Conservation (phyloP, 2,113 vertebrate genomes). For the Crotalus viridis region DNA sequence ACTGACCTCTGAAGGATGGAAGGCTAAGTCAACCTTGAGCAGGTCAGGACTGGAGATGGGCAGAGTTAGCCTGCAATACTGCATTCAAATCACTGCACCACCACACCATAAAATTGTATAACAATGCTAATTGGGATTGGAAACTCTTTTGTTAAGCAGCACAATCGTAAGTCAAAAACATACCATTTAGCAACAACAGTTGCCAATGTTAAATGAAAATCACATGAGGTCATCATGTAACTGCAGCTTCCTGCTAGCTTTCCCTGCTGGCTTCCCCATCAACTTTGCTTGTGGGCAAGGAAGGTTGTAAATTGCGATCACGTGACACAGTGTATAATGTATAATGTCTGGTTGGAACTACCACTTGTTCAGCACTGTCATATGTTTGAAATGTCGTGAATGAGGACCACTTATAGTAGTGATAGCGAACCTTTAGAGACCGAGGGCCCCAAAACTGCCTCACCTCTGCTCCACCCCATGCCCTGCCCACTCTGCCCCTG, state of each 20-base stretch:
- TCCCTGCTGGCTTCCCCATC: background rate
- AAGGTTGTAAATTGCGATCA: background rate
- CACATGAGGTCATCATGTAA: background rate
- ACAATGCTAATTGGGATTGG: background rate
- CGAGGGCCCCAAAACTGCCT: no score
- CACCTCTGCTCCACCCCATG: no score
- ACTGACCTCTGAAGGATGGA: background rate
- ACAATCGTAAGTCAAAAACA: background rate
- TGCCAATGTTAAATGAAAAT: background rate
- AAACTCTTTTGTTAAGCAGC: background rate
- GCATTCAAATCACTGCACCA: background rate
- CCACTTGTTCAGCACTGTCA: background rate
- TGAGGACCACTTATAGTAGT: background rate
- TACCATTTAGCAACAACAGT: background rate
- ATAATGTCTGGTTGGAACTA: background rate
- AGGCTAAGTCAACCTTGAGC: background rate
- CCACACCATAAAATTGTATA: background rate
- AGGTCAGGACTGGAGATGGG: background rate
- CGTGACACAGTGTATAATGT: background rate
- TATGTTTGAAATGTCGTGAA: background rate
- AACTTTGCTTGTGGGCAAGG: background rate
- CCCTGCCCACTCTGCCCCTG: no score
- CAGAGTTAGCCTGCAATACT: background rate
- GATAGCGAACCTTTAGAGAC: no score
- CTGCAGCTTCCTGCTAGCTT: background rate